A percentile compares a stretch with the other conserved stretches of the same genome.
phyloP scores from a whole-genome alignment of 30 jellyfish, hydroid and myxozoan species.

The Clytia hemisphaerica region DNA sequence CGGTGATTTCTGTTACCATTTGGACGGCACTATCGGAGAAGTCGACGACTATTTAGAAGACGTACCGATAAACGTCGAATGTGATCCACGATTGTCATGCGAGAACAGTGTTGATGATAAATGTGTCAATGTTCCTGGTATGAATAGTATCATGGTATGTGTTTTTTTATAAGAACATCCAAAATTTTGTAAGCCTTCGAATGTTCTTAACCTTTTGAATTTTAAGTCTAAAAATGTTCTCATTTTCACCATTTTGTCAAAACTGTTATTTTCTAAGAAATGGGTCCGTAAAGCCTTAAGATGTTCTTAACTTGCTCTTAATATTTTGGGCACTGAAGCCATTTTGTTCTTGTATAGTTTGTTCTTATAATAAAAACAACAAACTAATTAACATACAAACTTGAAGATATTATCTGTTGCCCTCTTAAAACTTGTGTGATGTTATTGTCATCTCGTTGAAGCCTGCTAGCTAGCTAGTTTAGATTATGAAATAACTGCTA shows the following conservation, averaged over 20 bases:
- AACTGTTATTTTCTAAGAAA: no score
- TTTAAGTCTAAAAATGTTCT: neutral
- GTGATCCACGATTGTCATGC: conserved; percentile 33
- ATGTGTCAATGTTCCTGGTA: neutral
- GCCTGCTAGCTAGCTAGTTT: no score
- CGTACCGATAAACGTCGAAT: conserved; percentile 36
- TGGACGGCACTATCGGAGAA: conserved; percentile 11
- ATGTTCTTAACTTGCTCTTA: no score
- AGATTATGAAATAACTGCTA: no score
- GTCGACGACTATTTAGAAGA: conserved; percentile 17
- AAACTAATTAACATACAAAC: no score
- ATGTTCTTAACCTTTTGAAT: neutral
- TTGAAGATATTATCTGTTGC: no score
- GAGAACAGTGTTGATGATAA: neutral
- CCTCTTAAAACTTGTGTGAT: no score
- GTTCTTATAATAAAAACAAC: no score
- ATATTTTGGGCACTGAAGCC: no score
- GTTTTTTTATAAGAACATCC: neutral
- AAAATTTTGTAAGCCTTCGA: neutral
- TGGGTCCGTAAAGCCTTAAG: no score
- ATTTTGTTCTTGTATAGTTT: no score
- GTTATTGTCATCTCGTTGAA: no score
- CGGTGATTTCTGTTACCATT: conserved; percentile 31
- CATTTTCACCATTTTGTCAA: neutral
- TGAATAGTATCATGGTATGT: conserved; percentile 8